phyloP scores from a whole-genome alignment of 2,888 invertebrate genomes.

The Epistrophella euchroma region DNA sequence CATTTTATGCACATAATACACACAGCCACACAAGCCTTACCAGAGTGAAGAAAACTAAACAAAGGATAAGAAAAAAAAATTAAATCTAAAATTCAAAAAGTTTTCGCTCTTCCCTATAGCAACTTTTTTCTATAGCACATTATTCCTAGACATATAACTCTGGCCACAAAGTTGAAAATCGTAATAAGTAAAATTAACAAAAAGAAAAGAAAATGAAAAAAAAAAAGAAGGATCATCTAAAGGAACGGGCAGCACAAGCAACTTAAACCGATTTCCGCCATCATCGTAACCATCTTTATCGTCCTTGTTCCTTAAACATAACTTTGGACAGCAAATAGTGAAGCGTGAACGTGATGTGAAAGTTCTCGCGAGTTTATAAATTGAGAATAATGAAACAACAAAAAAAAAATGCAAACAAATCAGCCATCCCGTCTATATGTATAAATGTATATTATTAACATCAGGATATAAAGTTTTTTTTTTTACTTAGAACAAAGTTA shows the following conservation, averaged over 20 bases:
- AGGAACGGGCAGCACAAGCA: slow-evolving; percentile 24
- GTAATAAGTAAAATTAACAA: slow-evolving; percentile 50
- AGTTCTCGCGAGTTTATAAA: slow-evolving; percentile 58
- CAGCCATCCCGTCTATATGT: slow-evolving; percentile 16
- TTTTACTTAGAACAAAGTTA: background rate
- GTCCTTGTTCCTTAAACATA: slow-evolving; percentile 18
- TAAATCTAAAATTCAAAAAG: slow-evolving; percentile 47
- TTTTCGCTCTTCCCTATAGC: slow-evolving; percentile 24
- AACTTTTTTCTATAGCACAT: slow-evolving; percentile 22
- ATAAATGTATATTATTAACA: slow-evolving; percentile 21
- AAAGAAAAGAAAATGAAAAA: background rate
- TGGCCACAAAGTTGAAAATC: slow-evolving; percentile 54
- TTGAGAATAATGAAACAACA: slow-evolving; percentile 53
- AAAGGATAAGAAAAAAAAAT: slow-evolving; percentile 31
- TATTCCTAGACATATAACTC: slow-evolving; percentile 41
- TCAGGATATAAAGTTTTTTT: slow-evolving; percentile 29
- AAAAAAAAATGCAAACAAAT: slow-evolving; percentile 47
- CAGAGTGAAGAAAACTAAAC: slow-evolving; percentile 13
- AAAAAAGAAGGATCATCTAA: background rate
- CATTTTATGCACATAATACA: background rate
- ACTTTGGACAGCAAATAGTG: slow-evolving; percentile 31
- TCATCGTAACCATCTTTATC: slow-evolving; percentile 22
- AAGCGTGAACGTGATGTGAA: slow-evolving; percentile 43
- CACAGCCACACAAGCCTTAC: background rate
- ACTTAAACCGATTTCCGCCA: slow-evolving; percentile 9